Conservation (phyloP, 1,140 invertebrate genomes). For the Aphidius ervi region DNA sequence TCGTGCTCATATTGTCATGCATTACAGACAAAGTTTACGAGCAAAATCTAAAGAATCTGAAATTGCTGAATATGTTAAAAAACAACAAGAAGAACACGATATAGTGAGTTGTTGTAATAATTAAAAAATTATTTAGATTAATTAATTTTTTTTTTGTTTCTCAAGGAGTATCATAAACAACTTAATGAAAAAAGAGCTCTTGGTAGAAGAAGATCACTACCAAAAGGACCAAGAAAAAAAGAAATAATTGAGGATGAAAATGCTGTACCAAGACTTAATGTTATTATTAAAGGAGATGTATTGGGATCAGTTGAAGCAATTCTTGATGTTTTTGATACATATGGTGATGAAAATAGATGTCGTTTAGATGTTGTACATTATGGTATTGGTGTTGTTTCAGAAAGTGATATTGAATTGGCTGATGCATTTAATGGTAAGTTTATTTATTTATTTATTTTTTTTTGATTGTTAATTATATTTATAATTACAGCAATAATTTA, state of each 20-base stretch:
- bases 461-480: neutral
- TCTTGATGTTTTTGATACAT: conserved; percentile 85
- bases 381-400: conserved; percentile 80
- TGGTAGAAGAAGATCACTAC: conserved; percentile 48
- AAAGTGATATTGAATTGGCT: conserved; percentile 83
- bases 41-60: conserved; percentile 58
- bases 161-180: conserved; percentile 61
- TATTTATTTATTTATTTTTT: neutral
- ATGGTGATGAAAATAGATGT: conserved; percentile 68
- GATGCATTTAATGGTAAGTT: conserved; percentile 68
- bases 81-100: conserved; percentile 67
- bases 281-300: conserved; percentile 74
- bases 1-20: conserved; percentile 67
- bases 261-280: conserved; percentile 51
- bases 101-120: conserved; percentile 28
- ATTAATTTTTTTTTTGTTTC: neutral
- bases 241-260: conserved; percentile 51
- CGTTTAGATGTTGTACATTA: conserved; percentile 83
- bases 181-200: conserved; percentile 61
- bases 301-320: conserved; percentile 92
- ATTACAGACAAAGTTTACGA: conserved; percentile 57
- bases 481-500: conserved; percentile 70
- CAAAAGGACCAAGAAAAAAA: conserved; percentile 56
- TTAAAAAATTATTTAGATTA: neutral
- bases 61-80: conserved; percentile 60